Conservation (phyloP, 2,888 invertebrate species). For the Lymantria dispar region DNA sequence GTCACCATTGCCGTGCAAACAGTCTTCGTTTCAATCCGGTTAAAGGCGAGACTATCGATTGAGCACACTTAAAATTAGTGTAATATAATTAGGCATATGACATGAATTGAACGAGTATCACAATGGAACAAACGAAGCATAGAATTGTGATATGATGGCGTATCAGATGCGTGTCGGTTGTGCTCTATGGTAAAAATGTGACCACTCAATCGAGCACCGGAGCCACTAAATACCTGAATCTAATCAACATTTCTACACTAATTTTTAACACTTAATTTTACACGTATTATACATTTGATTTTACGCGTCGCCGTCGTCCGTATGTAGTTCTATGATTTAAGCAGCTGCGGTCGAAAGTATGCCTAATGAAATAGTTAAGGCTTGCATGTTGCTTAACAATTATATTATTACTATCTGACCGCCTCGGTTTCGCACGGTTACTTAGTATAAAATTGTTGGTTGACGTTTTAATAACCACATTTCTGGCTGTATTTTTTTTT, state of each 20-base stretch:
- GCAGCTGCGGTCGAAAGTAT: constrained; percentile 26
- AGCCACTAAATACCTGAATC: constrained; percentile 77
- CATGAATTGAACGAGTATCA: constrained; percentile 74
- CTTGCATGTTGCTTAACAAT: neutral
- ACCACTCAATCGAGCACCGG: constrained; percentile 66
- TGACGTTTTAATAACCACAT: too few species aligned
- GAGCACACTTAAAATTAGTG: constrained; percentile 65
- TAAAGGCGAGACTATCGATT: constrained; percentile 61
- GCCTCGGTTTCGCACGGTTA: too few species aligned
- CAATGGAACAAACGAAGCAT: constrained; percentile 77
- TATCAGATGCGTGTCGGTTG: constrained; percentile 64
- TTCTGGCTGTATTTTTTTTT: too few species aligned
- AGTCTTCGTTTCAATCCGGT: constrained; percentile 39
- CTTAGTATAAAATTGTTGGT: too few species aligned
- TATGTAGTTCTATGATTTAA: constrained; percentile 37
- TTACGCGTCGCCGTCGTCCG: constrained; percentile 57
- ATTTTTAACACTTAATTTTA: constrained; percentile 82
- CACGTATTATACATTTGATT: constrained; percentile 73
- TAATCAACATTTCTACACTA: constrained; percentile 81
- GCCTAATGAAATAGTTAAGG: constrained; percentile 28
- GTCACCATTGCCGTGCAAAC: constrained; percentile 26
- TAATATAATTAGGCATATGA: constrained; percentile 79
- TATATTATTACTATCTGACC: too few species aligned
- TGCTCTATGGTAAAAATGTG: constrained; percentile 65
- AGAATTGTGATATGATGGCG: constrained; percentile 75